These are phyloP conservation scores for Sarcophaga carnaria DNA, from an alignment of 2,888 invertebrate species.

Conservation along the genomic window DNA sequence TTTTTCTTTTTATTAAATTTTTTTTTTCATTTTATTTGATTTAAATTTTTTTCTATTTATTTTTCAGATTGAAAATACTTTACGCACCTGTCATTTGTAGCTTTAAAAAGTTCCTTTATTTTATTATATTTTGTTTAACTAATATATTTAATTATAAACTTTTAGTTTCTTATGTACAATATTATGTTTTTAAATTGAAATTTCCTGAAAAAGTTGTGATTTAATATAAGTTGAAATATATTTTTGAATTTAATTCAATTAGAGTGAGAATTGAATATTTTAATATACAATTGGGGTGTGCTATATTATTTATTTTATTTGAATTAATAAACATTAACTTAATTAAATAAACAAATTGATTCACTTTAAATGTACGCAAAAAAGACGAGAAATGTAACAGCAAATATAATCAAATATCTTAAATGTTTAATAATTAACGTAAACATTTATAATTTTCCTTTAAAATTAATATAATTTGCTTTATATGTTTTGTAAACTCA, in stretches of 20 bases:
- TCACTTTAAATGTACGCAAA: slow-evolving; percentile 38
- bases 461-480: neutral
- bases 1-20: slow-evolving; percentile 12
- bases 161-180: slow-evolving; percentile 22
- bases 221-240: slow-evolving; percentile 65
- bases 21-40: neutral
- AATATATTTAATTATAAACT: slow-evolving; percentile 21
- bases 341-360: slow-evolving; percentile 27
- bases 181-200: slow-evolving; percentile 37
- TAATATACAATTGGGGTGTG: slow-evolving; percentile 56
- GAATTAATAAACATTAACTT: slow-evolving; percentile 33
- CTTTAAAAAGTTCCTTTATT: slow-evolving; percentile 59
- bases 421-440: too few species aligned
- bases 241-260: slow-evolving; percentile 42
- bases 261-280: slow-evolving; percentile 62
- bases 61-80: slow-evolving; percentile 62
- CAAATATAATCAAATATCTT: too few species aligned
- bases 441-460: too few species aligned
- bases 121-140: slow-evolving; percentile 52
- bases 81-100: slow-evolving; percentile 68
- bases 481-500: neutral
- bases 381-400: too few species aligned
- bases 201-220: slow-evolving; percentile 67
- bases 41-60: slow-evolving; percentile 45
- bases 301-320: slow-evolving; percentile 64